Evolutionary conservation across 2,888 invertebrate genomes (phyloP).

Genomic region (Apamea sordens): DNA sequence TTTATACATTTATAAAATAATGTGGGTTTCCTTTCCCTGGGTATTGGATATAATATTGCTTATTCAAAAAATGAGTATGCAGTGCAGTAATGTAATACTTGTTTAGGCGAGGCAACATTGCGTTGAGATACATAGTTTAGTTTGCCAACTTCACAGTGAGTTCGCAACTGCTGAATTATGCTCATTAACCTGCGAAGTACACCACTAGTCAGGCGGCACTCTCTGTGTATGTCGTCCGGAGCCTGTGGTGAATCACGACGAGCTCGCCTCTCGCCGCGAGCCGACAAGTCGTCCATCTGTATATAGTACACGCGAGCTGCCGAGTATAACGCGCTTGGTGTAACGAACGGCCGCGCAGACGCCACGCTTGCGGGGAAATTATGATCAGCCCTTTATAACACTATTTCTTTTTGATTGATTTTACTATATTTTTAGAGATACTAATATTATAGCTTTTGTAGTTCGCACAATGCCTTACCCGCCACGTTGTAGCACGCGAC

Average conservation of each 20-base stretch:
- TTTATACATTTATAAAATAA: conserved; percentile 55
- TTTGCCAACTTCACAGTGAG: conserved; percentile 24
- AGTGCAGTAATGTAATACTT: conserved; percentile 29
- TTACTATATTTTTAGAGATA: conserved; percentile 71
- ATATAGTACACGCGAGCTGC: conserved; percentile 37
- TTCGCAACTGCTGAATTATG: conserved; percentile 20
- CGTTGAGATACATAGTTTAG: conserved; percentile 16
- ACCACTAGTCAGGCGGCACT: neutral
- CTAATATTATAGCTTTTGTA: conserved; percentile 68
- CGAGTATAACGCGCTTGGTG: conserved; percentile 65
- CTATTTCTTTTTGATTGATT: conserved; percentile 72
- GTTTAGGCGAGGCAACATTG: conserved; percentile 21
- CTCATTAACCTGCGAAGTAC: neutral
- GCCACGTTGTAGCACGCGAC: conserved; percentile 30
- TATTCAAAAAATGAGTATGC: conserved; percentile 28
- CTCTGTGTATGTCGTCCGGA: too few relatives aligned
- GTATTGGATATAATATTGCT: conserved; percentile 44
- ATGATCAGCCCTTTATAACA: conserved; percentile 68
- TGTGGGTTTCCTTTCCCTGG: conserved; percentile 54
- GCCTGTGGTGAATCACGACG: neutral
- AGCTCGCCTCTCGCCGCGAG: neutral
- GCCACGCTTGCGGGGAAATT: conserved; percentile 48
- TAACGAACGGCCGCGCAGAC: conserved; percentile 64
- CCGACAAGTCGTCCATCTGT: conserved; percentile 27
- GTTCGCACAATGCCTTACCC: conserved; percentile 70